A percentile compares a stretch with the other conserved stretches of the same genome.
These are phyloP conservation scores for Aphis craccivora DNA, from an alignment of 1,140 invertebrate genomes.

Conservation along the genomic window DNA sequence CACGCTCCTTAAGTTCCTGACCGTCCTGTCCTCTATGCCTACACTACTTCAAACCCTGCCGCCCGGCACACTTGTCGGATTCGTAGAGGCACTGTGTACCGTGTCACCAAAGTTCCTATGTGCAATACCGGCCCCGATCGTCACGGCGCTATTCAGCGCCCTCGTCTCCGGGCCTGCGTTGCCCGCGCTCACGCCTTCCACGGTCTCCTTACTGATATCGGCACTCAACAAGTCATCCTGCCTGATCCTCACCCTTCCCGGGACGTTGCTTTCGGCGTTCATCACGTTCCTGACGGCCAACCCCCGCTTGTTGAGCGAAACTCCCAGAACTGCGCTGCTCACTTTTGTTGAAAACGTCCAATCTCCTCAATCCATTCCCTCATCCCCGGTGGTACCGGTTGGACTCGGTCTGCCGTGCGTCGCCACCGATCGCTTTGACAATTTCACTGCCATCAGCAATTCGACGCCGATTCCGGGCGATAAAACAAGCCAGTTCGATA, in stretches of 20 bases:
- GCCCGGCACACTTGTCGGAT: background rate
- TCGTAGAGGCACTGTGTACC: background rate
- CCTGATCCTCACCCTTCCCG: background rate
- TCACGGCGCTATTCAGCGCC: background rate
- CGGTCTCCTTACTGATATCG: background rate
- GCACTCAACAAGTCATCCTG: background rate
- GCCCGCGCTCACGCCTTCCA: background rate
- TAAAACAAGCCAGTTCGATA: no score
- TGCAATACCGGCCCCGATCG: background rate
- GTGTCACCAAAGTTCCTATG: background rate
- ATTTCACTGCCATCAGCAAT: background rate
- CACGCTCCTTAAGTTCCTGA: background rate
- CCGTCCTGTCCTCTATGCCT: background rate
- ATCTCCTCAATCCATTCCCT: background rate
- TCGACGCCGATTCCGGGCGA: no score
- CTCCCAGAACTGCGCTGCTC: background rate
- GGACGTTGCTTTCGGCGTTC: background rate
- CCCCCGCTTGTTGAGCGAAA: background rate
- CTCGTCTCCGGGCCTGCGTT: background rate
- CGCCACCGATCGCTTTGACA: background rate
- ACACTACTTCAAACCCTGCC: background rate
- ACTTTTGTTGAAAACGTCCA: background rate
- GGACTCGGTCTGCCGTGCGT: background rate
- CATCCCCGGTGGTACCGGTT: background rate
- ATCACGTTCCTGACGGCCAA: background rate